phyloP scores from a whole-genome alignment of 2,797 vertebrate species.

The Oceanodroma leucorhoa region DNA sequence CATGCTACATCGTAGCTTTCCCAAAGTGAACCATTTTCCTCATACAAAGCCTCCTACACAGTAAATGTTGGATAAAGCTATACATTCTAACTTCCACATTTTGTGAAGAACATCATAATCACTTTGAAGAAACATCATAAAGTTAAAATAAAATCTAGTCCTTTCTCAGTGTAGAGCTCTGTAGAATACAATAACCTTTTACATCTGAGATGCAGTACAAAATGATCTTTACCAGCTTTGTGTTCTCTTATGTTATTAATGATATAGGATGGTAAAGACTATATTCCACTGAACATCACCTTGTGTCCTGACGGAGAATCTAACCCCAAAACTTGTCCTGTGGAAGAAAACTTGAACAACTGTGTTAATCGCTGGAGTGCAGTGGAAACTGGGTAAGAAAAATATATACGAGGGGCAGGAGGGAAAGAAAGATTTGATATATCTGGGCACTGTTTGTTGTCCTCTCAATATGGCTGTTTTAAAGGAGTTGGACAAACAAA shows the following conservation, averaged over 20 bases:
- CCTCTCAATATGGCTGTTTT: neutral
- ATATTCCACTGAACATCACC: constrained; percentile 91
- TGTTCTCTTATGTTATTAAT: neutral
- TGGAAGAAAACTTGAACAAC: constrained; percentile 76
- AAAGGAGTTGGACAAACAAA: neutral
- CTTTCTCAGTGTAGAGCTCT: neutral
- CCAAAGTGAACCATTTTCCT: neutral
- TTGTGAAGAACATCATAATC: neutral
- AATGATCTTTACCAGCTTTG: neutral
- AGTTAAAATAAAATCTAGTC: neutral
- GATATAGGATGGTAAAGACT: constrained; percentile 90
- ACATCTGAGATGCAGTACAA: neutral
- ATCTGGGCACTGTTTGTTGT: neutral
- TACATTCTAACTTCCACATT: neutral
- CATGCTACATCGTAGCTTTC: fast-evolving
- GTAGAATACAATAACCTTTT: neutral
- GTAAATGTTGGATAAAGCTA: neutral
- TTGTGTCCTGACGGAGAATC: constrained; percentile 79
- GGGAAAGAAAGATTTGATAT: neutral
- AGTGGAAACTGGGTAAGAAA: constrained; percentile 82
- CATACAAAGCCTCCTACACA: neutral
- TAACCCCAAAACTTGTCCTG: constrained; percentile 58
- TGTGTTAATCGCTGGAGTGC: constrained; percentile 79
- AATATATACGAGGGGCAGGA: fast-evolving
- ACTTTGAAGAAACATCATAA: neutral